Evolutionary conservation across 35 echinoderm and acorn worm species (phyloP), one percentile per base, ranked within the genome.

Genomic region (Strongylocentrotus purpuratus): DNA sequence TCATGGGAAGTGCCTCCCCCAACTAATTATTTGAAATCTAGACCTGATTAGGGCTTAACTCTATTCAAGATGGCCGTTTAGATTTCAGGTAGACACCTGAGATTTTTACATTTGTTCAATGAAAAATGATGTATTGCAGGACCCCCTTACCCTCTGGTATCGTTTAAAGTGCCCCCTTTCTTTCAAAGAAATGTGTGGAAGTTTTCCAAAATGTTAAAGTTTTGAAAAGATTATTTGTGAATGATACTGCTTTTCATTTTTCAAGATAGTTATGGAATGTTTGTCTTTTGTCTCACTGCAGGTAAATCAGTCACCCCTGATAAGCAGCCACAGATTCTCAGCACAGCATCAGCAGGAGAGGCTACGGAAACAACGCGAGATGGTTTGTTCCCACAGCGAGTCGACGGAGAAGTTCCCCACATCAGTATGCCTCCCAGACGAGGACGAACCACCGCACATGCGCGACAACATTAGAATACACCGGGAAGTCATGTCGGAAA

Each of bases 371-470:
- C 96, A 97, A 60, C 91, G 97, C 31, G 94, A 95, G 94, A 88
- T 65, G 78, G 92, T 97, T 25, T 97, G 92, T 94, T 92, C 94
- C 25, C 97, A 95, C 47, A 97, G 96, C 86, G 94, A 95, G 31
- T 96, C 96, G 11, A 98, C 97, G 0, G 97, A 98, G 86, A 95
- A 98, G 52, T 98, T 95, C 61, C 97, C 97, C 92, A 92, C 94
- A 65, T 95, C 97, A 32, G 96, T 98, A 47, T 33, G 92, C 85
- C 94, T 97, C 59, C 90, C 85, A 20, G 97, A 98, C 70, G 97
- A 98, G 92, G 97, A 98, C 45, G 97, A 96, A 31, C 94, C 96
- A 9, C 97, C 91, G 45, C 92, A 97, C 92, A 88, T 97, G 78
- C 90, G 96, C 5, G 58, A 47, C 9, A 95, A 91, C 45, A 14